Evolutionary conservation across 2,113 vertebrate genomes (phyloP).

Genomic region (Phycodurus eques): DNA sequence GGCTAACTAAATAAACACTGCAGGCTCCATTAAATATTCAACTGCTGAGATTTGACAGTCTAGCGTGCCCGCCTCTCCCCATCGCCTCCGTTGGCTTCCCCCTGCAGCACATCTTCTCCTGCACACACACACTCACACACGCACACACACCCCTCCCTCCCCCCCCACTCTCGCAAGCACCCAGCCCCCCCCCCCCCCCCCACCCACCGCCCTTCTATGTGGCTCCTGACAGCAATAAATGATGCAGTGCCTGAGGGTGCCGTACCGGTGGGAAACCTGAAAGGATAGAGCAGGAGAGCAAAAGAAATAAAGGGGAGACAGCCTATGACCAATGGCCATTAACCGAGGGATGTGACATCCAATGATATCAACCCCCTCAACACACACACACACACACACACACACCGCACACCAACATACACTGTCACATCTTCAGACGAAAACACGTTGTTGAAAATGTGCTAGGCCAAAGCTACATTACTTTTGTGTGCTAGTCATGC

Average conservation of each 20-base stretch:
- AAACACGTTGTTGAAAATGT: constrained; percentile 32
- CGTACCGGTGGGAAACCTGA: constrained; percentile 61
- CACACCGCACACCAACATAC: constrained; percentile 27
- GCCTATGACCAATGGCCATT: constrained; percentile 74
- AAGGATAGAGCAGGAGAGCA: constrained; percentile 59
- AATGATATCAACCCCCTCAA: constrained; percentile 62
- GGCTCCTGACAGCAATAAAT: constrained; percentile 74
- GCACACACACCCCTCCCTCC: background rate
- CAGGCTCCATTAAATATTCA: constrained; percentile 99
- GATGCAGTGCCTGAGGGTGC: constrained; percentile 75
- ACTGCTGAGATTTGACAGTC: constrained; percentile 90
- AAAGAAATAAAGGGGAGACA: constrained; percentile 77
- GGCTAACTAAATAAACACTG: constrained; percentile 97
- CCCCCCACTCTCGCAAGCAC: constrained; percentile 9
- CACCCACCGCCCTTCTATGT: constrained; percentile 52
- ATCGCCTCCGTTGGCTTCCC: constrained; percentile 62
- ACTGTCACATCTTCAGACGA: background rate
- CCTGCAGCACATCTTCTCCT: constrained; percentile 63
- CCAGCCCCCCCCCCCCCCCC: background rate
- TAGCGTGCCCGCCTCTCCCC: constrained; percentile 70
- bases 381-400: constrained; percentile 41
- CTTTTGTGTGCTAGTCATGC: constrained; percentile 17
- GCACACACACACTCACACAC: background rate
- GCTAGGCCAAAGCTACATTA: constrained; percentile 24
- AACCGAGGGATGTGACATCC: constrained; percentile 68